Percentiles rank a stretch among this genome's conserved stretches.
These are phyloP conservation scores for Patella depressa DNA, from an alignment of 2,888 invertebrate species.

Conservation along the genomic window DNA sequence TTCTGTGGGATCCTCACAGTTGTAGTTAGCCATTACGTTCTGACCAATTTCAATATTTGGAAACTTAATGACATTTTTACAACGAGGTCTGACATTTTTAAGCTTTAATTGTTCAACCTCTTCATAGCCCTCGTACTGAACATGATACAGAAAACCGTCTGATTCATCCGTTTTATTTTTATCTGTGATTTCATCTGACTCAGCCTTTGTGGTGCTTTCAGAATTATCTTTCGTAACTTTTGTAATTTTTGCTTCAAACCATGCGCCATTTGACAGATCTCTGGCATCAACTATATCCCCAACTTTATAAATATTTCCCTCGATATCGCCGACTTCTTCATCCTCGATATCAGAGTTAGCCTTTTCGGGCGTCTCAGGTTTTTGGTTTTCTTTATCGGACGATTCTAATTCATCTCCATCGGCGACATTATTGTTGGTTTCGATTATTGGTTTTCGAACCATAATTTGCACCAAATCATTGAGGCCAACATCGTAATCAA, in stretches of 20 bases:
- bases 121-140: constrained; percentile 53
- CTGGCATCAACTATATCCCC: constrained; percentile 81
- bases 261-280: constrained; percentile 78
- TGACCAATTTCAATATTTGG: constrained; percentile 76
- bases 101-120: constrained; percentile 61
- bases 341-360: constrained; percentile 21
- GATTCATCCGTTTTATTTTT: neutral
- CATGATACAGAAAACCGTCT: constrained; percentile 10
- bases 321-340: constrained; percentile 29
- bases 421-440: constrained; percentile 18
- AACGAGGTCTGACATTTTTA: constrained; percentile 79
- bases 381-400: constrained; percentile 66
- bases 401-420: constrained; percentile 49
- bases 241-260: constrained; percentile 79
- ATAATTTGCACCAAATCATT: constrained; percentile 84
- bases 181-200: neutral
- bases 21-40: constrained; percentile 82
- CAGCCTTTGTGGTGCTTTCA: neutral
- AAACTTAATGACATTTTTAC: constrained; percentile 75
- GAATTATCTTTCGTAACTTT: constrained; percentile 42
- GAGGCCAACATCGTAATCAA: constrained; percentile 83
- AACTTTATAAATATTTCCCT: constrained; percentile 54
- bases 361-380: constrained; percentile 21
- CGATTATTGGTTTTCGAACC: constrained; percentile 61
- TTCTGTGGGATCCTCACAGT: constrained; percentile 79